Conservation (phyloP, 2,888 invertebrate genomes). For the Philopedon plagiatum region DNA sequence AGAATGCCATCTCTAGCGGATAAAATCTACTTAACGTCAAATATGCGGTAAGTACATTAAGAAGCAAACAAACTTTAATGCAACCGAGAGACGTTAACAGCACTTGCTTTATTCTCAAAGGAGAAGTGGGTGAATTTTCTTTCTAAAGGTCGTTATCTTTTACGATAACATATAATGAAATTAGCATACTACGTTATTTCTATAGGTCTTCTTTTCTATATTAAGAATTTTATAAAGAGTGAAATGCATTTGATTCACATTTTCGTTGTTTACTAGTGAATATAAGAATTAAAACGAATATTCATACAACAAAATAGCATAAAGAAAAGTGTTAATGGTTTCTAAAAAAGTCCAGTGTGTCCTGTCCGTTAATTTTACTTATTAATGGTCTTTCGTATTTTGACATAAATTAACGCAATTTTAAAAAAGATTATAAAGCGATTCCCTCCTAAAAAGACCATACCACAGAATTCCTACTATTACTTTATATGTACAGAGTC, state of each 20-base stretch:
- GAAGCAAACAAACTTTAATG: constrained; percentile 8
- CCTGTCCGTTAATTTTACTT: too few relatives aligned
- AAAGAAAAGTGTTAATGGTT: too few relatives aligned
- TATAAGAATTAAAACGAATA: too few relatives aligned
- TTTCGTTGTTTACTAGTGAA: too few relatives aligned
- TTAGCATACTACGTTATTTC: neutral
- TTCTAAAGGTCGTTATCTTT: neutral
- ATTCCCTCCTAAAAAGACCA: too few relatives aligned
- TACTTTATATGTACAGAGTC: too few relatives aligned
- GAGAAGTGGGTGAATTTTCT: constrained; percentile 1
- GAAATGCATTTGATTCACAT: neutral
- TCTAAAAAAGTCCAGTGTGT: too few relatives aligned
- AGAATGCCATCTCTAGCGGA: neutral
- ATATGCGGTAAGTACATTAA: neutral
- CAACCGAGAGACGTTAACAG: neutral
- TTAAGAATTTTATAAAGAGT: neutral
- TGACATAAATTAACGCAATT: too few relatives aligned
- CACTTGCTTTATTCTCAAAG: constrained; percentile 3
- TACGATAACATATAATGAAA: neutral
- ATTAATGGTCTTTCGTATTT: too few relatives aligned
- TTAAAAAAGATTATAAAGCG: too few relatives aligned
- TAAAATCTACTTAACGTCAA: neutral
- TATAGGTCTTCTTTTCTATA: neutral
- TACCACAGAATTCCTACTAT: too few relatives aligned
- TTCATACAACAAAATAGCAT: too few relatives aligned